Base-by-base conservation (phyloP, 2,888 invertebrate species). In the Scrobipalpa costella region DNA sequence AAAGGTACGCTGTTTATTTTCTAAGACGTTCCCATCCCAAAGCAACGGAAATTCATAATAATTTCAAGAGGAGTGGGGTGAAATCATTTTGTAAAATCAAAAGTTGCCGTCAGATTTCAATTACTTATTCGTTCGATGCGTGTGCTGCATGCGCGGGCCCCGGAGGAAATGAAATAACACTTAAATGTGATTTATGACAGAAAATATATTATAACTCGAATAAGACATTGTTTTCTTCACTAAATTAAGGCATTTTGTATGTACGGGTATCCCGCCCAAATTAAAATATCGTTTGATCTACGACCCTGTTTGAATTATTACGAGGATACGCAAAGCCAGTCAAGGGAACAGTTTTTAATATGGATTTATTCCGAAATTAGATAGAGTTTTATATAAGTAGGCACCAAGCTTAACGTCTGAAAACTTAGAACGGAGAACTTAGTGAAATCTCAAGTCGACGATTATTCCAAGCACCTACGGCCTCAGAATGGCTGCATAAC, bases 31-130 rank as follows among this genome's bases (percentile, higher is more conserved):
- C 79, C 77, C 75, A 76, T 78, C 75, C 76, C 74, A 71, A 76
- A 81, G 77, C 73, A 80, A 77, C 81, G 84, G 85, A 85, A 87
- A 87, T 86, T 86, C 86, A 87, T 89, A 89, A 89, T 87, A 86
- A 90, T 89, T 88, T 86, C 85, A 82, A 77, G 75, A 83, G 77
- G 76, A 81, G 73, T 73, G 73, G 85, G 87, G 85, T 79, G 85
- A 81, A 85, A 82, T 83, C 81, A 84, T 87, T 85, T 77, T 79
- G 80, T 83, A 84, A 89, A 91, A 90, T 90, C 88, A 86, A 88
- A 90, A 91, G 88, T 90, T 90, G 84, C 82, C 87, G 88, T 86
- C 84, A 84, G 85, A 89, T 89, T 90, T 90, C 90, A 91, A 91
- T 91, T 91, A 90, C 86, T 89, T 88, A 86, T 86, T 89, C 88